Evolutionary conservation across 2,888 invertebrate species (phyloP).

Genomic region (Phyto melanocephala): DNA sequence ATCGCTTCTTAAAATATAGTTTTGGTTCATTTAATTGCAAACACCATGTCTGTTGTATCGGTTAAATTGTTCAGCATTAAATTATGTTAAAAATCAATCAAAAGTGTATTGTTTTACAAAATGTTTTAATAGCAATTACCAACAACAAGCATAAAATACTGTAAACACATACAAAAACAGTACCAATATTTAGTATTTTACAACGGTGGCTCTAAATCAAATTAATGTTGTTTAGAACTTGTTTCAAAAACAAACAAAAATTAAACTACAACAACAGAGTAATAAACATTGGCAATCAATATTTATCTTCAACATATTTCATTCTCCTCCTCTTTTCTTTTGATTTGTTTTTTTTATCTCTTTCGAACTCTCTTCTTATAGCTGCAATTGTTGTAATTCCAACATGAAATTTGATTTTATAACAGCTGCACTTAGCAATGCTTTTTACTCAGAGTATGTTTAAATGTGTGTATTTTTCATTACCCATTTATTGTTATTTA

Average conservation of each 20-base stretch:
- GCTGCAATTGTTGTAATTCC: conserved; percentile 10
- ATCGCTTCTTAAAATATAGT: no score
- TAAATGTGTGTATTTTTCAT: not conserved
- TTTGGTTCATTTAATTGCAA: no score
- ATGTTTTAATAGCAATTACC: no score
- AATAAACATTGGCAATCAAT: conserved; percentile 4
- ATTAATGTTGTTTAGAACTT: conserved; percentile 2
- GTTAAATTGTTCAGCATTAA: no score
- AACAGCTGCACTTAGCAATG: conserved; percentile 18
- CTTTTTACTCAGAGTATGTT: not conserved
- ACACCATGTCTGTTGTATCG: no score
- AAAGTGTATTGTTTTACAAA: no score
- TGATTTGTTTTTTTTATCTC: not conserved
- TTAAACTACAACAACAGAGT: not conserved
- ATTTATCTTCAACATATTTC: conserved; percentile 2
- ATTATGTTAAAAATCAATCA: no score
- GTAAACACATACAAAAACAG: no score
- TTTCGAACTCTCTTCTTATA: not conserved
- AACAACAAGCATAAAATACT: no score
- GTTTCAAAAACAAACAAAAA: conserved; percentile 3
- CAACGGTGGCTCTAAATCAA: no score
- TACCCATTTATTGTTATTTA: not conserved
- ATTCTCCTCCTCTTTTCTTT: not conserved
- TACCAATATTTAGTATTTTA: no score
- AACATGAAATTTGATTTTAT: not conserved